These are phyloP conservation scores for Calosoma granatense DNA, from an alignment of 1,140 invertebrate species.

Conservation along the genomic window DNA sequence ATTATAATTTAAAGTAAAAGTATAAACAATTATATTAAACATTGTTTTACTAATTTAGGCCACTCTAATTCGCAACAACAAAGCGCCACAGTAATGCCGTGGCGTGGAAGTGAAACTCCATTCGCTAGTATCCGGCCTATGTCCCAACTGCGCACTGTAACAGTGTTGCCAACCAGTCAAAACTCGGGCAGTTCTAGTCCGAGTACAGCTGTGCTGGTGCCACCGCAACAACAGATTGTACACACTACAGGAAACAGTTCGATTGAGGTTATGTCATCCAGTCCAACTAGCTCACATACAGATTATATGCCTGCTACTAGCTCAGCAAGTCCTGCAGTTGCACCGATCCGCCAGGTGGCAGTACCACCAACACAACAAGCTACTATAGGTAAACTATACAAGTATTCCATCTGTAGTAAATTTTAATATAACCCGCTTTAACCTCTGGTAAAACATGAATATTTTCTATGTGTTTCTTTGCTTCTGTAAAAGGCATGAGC, in stretches of 20 bases:
- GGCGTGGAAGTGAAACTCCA: slow-evolving; percentile 60
- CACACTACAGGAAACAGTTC: slow-evolving; percentile 46
- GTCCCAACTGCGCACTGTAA: slow-evolving; percentile 64
- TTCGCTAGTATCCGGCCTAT: slow-evolving; percentile 88
- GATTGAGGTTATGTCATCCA: slow-evolving; percentile 42
- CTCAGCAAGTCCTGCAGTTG: slow-evolving; percentile 38
- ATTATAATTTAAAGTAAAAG: no score
- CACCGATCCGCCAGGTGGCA: slow-evolving; percentile 37
- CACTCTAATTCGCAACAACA: slow-evolving; percentile 31
- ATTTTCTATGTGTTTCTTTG: slow-evolving; percentile 8
- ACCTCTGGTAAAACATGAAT: neutral
- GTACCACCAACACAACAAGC: slow-evolving; percentile 32
- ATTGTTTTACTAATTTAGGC: no score
- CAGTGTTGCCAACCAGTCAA: slow-evolving; percentile 63
- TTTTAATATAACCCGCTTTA: neutral
- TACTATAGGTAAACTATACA: neutral
- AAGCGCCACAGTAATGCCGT: slow-evolving; percentile 34
- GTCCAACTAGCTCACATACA: slow-evolving; percentile 49
- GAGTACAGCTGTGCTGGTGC: slow-evolving; percentile 37
- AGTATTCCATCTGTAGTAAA: neutral
- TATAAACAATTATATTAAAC: no score
- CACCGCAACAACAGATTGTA: slow-evolving; percentile 43
- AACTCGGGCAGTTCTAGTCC: slow-evolving; percentile 28
- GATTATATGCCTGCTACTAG: slow-evolving; percentile 63
- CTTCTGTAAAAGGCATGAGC: slow-evolving; percentile 15